Conservation (phyloP, 2,888 invertebrate genomes). For the Odontothrips loti region DNA sequence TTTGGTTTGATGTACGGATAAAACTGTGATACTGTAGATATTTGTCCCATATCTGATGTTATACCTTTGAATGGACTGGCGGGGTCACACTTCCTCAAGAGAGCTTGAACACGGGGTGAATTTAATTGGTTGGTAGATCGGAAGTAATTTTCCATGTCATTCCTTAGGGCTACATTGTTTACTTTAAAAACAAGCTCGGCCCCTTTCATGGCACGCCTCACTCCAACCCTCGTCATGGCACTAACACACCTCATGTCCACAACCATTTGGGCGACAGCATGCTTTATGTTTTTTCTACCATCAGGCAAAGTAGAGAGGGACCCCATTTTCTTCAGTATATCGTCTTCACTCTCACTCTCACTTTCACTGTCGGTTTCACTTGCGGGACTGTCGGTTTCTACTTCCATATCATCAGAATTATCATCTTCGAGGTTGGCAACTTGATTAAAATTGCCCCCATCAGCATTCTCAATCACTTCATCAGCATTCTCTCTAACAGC, state of each 20-base stretch:
- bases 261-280: neutral
- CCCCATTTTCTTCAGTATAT: neutral
- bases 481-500: no score
- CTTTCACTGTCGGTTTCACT: no score
- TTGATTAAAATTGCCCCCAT: no score
- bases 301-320: neutral
- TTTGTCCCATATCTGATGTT: neutral
- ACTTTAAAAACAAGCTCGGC: neutral
- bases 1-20: neutral
- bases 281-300: neutral
- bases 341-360: neutral
- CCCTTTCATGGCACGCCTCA: neutral
- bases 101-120: neutral
- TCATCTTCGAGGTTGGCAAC: no score
- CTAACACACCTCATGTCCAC: neutral
- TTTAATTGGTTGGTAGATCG: neutral
- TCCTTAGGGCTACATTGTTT: neutral
- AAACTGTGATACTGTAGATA: neutral
- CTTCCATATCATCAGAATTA: no score
- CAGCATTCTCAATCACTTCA: no score
- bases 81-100: neutral
- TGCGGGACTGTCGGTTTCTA: no score
- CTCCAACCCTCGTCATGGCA: neutral
- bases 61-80: neutral
- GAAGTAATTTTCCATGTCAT: neutral